Evolutionary conservation across 2,888 invertebrate genomes (phyloP).

Genomic region (Petrophora chlorosata): DNA sequence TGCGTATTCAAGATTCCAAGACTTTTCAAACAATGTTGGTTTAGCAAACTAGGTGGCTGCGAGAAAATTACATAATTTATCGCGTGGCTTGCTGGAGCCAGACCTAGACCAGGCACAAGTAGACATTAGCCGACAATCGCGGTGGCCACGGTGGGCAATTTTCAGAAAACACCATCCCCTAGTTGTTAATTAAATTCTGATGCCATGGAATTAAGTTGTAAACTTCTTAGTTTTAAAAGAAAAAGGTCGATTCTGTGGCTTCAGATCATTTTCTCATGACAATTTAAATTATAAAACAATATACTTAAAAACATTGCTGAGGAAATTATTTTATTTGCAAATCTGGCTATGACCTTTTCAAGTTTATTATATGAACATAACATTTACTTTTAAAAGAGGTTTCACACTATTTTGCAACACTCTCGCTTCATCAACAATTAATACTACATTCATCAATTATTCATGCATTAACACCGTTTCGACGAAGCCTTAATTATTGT

Average conservation of each 20-base stretch:
- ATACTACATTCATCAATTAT: no score
- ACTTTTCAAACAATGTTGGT: conserved; percentile 37
- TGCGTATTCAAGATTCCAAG: conserved; percentile 5
- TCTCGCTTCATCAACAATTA: no score
- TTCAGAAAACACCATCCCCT: conserved; percentile 56
- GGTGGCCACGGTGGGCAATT: conserved; percentile 55
- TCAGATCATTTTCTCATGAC: conserved; percentile 39
- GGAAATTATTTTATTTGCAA: no score
- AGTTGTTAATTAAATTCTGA: conserved; percentile 71
- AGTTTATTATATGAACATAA: no score
- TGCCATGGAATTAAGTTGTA: conserved; percentile 65
- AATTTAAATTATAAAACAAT: conserved; percentile 33
- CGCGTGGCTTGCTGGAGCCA: conserved; percentile 28
- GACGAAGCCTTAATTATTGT: no score
- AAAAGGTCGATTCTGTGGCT: conserved; percentile 44
- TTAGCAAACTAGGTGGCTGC: conserved; percentile 29
- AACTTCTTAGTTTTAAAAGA: conserved; percentile 46
- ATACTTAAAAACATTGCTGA: no score
- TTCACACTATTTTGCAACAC: no score
- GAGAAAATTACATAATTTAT: conserved; percentile 51
- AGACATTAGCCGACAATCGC: conserved; percentile 43
- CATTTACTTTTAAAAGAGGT: no score
- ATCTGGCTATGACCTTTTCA: no score
- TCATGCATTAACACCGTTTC: no score
- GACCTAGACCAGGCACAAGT: conserved; percentile 29